Percentiles rank a stretch among this genome's conserved stretches.
Conservation (phyloP, 1,140 invertebrate species). For the Eumeta japonica region DNA sequence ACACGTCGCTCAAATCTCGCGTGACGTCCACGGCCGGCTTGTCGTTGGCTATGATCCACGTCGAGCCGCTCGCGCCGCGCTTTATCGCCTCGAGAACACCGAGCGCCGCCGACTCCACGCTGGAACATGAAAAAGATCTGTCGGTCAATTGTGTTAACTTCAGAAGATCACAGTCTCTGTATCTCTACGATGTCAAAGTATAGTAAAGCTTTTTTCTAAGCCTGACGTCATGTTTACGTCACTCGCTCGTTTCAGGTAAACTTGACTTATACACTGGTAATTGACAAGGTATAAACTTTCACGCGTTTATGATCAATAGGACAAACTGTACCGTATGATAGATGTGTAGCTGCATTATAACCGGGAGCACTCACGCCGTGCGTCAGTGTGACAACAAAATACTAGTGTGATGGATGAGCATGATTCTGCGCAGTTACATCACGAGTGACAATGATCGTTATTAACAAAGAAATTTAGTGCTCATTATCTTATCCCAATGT, state of each 20-base stretch:
- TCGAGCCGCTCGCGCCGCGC: not conserved
- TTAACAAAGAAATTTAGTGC: too few species aligned
- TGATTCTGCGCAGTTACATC: too few species aligned
- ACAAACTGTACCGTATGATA: too few species aligned
- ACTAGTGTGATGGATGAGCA: too few species aligned
- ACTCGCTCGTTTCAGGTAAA: not conserved
- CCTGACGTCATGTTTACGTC: not conserved
- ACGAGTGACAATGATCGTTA: too few species aligned
- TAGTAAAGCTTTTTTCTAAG: not conserved
- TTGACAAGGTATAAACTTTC: not conserved
- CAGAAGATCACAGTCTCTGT: not conserved
- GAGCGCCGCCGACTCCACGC: slow-evolving; percentile 33
- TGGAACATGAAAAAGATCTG: slow-evolving; percentile 22
- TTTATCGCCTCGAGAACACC: slow-evolving; percentile 27
- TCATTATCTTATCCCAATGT: too few species aligned
- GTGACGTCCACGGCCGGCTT: not conserved
- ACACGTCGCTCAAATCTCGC: not conserved
- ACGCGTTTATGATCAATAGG: too few species aligned
- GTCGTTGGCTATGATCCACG: not conserved
- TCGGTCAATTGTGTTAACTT: too few species aligned
- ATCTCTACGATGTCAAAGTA: not conserved
- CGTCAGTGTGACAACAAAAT: too few species aligned
- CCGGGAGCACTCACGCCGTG: too few species aligned
- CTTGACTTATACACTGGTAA: slow-evolving; percentile 1
- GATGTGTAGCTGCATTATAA: too few species aligned